Percentiles rank a stretch among this genome's conserved stretches.
phyloP scores from a whole-genome alignment of 35 echinoderm and acorn worm genomes.

The Amphiura filiformis region DNA sequence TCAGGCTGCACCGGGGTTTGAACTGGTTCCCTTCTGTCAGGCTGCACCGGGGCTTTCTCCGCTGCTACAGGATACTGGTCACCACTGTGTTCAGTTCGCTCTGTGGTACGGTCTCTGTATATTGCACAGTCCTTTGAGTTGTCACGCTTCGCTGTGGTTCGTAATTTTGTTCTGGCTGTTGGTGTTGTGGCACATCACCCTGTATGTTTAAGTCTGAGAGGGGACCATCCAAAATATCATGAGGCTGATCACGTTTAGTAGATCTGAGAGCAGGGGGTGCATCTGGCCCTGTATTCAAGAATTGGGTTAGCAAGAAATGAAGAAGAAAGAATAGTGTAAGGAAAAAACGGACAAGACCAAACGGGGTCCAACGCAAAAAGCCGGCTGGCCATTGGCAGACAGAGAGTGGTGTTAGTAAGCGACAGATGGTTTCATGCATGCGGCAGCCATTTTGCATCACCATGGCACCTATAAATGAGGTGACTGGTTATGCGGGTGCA shows the following conservation, averaged over 20 bases:
- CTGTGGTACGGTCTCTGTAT: not conserved
- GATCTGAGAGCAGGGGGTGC: conserved; percentile 52
- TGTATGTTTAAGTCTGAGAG: conserved; percentile 15
- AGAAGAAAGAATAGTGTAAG: not conserved
- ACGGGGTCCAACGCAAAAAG: not conserved
- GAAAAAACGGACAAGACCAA: not conserved
- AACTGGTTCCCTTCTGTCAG: not conserved
- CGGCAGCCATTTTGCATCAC: too few species aligned
- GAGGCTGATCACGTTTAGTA: conserved; percentile 28
- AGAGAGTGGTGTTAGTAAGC: not conserved
- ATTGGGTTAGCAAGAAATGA: not conserved
- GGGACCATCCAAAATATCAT: conserved; percentile 31
- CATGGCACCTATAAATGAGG: too few species aligned
- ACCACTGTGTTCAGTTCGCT: not conserved
- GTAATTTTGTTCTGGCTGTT: too few species aligned
- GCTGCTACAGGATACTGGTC: not conserved
- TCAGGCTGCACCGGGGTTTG: not conserved
- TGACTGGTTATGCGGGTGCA: too few species aligned
- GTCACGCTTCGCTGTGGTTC: not conserved
- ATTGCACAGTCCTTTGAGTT: not conserved
- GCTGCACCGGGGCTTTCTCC: not conserved
- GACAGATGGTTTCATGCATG: not conserved
- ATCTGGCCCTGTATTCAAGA: conserved; percentile 61
- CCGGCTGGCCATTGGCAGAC: not conserved
- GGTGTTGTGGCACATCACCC: not conserved